phyloP scores from a whole-genome alignment of 2,113 vertebrate genomes.

The Colossoma macropomum region DNA sequence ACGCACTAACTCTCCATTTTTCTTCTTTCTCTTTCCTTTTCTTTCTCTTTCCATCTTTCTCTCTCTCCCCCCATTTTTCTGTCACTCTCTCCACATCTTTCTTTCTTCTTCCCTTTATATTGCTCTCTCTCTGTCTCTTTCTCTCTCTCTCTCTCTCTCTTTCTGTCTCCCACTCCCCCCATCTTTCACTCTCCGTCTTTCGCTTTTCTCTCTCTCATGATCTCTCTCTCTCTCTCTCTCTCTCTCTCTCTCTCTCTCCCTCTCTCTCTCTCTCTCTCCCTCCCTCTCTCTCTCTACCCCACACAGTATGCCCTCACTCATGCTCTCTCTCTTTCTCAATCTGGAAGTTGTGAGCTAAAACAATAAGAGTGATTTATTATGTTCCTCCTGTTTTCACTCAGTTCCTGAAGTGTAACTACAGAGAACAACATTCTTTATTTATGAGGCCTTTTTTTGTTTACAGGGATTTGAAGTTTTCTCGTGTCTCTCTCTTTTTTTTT shows the following conservation, averaged over 20 bases:
- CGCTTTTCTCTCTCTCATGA: too few species aligned
- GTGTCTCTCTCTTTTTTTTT: background rate
- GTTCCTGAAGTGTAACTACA: slow-evolving; percentile 18
- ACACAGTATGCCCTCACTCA: background rate
- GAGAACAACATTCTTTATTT: slow-evolving; percentile 7
- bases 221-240: too few species aligned
- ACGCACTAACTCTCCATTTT: background rate
- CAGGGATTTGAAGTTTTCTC: slow-evolving; percentile 14
- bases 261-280: too few species aligned
- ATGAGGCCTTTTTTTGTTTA: slow-evolving; percentile 37
- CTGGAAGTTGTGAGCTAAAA: slow-evolving; percentile 30
- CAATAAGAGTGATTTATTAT: slow-evolving; percentile 28
- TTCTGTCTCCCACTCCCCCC: background rate
- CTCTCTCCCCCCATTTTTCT: too few species aligned
- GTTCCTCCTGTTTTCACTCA: slow-evolving; percentile 7
- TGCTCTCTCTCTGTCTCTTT: slow-evolving; percentile 12
- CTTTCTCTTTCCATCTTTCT: too few species aligned
- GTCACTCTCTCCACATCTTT: slow-evolving; percentile 7
- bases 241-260: too few species aligned
- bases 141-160: background rate
- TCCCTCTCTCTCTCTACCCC: background rate
- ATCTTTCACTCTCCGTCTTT: background rate
- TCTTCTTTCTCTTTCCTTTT: too few species aligned
- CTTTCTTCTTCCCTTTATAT: too few species aligned
- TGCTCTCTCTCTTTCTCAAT: background rate